Evolutionary conservation across 2,113 vertebrate species (phyloP).

Genomic region (Corvus hawaiiensis): DNA sequence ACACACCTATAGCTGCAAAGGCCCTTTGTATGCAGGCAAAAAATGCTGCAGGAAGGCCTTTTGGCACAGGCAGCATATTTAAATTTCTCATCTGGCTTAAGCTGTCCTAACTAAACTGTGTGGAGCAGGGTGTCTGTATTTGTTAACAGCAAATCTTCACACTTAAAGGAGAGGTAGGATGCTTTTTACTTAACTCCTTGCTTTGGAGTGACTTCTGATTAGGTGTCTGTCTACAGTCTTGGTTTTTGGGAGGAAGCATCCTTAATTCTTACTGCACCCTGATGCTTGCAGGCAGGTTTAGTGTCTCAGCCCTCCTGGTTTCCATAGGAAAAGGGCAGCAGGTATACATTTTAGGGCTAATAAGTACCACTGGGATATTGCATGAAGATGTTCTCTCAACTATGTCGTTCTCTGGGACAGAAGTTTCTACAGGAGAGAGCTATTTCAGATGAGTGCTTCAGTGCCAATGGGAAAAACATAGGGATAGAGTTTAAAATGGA

Average conservation of each 20-base stretch:
- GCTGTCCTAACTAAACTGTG: not conserved
- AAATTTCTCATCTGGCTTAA: not conserved
- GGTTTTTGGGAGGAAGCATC: not conserved
- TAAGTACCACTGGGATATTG: not conserved
- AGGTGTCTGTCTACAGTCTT: not conserved
- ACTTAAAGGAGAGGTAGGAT: not conserved
- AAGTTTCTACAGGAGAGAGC: not conserved
- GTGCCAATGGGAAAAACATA: conserved; percentile 11
- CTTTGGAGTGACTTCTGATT: not conserved
- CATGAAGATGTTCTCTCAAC: not conserved
- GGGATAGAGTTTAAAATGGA: not conserved
- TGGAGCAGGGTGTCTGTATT: not conserved
- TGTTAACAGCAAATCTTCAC: not conserved
- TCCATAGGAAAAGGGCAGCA: not conserved
- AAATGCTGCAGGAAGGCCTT: not conserved
- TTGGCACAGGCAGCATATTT: not conserved
- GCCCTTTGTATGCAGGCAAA: not conserved
- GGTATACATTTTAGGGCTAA: not conserved
- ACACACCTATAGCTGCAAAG: not conserved
- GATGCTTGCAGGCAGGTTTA: not conserved
- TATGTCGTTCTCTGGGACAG: not conserved
- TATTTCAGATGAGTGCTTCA: conserved; percentile 2
- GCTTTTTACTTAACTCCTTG: not conserved
- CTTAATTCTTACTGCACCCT: not conserved
- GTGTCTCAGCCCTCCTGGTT: not conserved